Evolutionary conservation across 2,113 vertebrate species (phyloP), one percentile per base, ranked within the genome.

Genomic region (Corydoras sp.): DNA sequence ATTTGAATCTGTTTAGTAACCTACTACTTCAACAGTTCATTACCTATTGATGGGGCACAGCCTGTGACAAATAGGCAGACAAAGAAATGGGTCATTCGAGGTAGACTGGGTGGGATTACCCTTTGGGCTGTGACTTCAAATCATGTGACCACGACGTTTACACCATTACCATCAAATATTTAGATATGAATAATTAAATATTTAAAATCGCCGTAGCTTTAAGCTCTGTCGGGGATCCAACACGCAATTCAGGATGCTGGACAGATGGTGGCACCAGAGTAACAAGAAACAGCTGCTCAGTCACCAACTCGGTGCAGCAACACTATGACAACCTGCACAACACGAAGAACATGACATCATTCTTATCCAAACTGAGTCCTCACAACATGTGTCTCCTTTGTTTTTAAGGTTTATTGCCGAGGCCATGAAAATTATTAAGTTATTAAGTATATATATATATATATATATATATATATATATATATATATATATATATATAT

Each of bases 151-250:
- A 29, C 67, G 58, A 77, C 74, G 69, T 77, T 88, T 80, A 86
- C 83, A 86, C 87, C 84, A 89, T 69, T 83, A 78, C 12, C 77
- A 88, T 87, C 51, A 88, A 89, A 87, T 81, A 87, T 88, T 89
- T 15, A 88, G 84, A 83, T 81, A 88, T 84, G 74, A 84, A 79
- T 69, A 82, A 88, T 86, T 72, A 87, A 88, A 89, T 85, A 88
- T 88, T 85, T 83, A 87, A 76, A 73, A 62, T 73, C 32, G 3
- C 10, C 13, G 5, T 49, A 30, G 48, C 69, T n/a, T 73, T 73
- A 62, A 43, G 35, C 7, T 43, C 9, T 58, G 3, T 3, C 4
- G 5, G 48, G 9, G 48, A 10, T 48, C 8, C 12, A 15, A 63
- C 5, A 3, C 53, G 74, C 13, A 73, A 51, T 70, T 48, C 0